Base-by-base conservation (phyloP, 2,113 vertebrate genomes). In the Ammodramus savannarum region DNA sequence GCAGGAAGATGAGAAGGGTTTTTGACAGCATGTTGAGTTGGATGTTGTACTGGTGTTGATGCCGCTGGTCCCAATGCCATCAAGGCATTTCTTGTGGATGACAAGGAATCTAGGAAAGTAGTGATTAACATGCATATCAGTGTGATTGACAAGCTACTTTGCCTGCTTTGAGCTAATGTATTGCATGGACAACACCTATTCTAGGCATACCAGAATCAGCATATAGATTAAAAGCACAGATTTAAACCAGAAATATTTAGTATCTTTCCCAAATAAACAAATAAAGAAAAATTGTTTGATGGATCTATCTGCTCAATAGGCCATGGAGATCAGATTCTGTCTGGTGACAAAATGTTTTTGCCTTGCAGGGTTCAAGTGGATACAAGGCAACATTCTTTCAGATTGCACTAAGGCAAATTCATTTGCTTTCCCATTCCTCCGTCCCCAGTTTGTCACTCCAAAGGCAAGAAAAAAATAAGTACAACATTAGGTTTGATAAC, bases 21-120 rank as follows among this genome's bases (percentile, higher is more conserved):
- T 96, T 96, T 79, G 97, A 95, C 92, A 95, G 94, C 91, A 27
- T 96, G 94, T 94, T 96, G 92, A 96, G 93, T 55, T 97, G 95
- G 83, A 89, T 95, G 91, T 87, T 95, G 84, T 91, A 95, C 84
- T 93, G 91, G 75, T 96, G 94, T 72, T 97, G 95, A 94, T 96
- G 94, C 88, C 71, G 81, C 91, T 96, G 93, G 84, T 96, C 90
- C 95, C 95, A 96, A 94, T 96, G 96, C 96, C 92, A 96, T 96
- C 96, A 95, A 96, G 96, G 75, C 92, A 96, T 96, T 90, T 96
- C 96, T 96, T 95, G 94, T 96, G 92, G 86, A 93, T 96, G 93
- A 96, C 96, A 97, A 92, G 93, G 93, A 97, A 97, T 96, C 97
- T 96, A 97, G 96, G 94, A 97, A 96, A 97, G 96, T 89, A 96